A percentile compares a stretch with the other conserved stretches of the same genome.
Evolutionary conservation across 2,797 vertebrate genomes (phyloP).

Genomic region (Amblyopsis hoosieri): DNA sequence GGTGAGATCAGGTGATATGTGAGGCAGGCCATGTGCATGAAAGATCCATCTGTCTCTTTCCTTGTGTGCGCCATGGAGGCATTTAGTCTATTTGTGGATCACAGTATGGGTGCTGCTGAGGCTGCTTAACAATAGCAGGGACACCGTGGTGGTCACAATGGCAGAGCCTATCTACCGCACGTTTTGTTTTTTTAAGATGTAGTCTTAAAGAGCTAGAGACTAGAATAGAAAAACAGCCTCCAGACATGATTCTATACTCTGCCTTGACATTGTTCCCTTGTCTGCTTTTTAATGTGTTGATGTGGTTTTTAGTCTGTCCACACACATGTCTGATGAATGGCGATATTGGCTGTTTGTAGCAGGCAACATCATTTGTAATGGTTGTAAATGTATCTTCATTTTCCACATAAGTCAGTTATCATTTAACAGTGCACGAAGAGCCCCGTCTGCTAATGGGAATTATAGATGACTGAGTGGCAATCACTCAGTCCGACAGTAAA

Average conservation of each 20-base stretch:
- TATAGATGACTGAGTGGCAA: neutral
- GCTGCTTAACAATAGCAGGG: slow-evolving; percentile 25
- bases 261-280: too few relatives aligned
- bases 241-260: too few relatives aligned
- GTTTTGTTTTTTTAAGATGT: slow-evolving; percentile 4
- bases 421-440: neutral
- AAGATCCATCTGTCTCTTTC: slow-evolving; percentile 43
- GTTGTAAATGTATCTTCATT: slow-evolving; percentile 2
- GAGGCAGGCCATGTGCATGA: slow-evolving; percentile 7
- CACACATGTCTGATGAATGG: neutral
- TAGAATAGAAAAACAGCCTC: too few relatives aligned
- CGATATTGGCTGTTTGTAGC: neutral
- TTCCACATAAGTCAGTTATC: neutral
- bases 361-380: neutral
- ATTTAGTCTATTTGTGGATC: slow-evolving; percentile 47
- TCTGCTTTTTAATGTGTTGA: neutral
- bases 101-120: slow-evolving; percentile 14
- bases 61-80: slow-evolving; percentile 21
- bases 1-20: neutral
- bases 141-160: slow-evolving; percentile 1
- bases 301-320: neutral
- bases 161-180: slow-evolving; percentile 10
- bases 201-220: too few relatives aligned
- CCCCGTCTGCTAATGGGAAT: neutral
- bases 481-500: slow-evolving; percentile 1